Percentiles rank a stretch among this genome's conserved stretches.
Conservation (phyloP, 2,113 vertebrate species). For the Thamnophis sirtalis region DNA sequence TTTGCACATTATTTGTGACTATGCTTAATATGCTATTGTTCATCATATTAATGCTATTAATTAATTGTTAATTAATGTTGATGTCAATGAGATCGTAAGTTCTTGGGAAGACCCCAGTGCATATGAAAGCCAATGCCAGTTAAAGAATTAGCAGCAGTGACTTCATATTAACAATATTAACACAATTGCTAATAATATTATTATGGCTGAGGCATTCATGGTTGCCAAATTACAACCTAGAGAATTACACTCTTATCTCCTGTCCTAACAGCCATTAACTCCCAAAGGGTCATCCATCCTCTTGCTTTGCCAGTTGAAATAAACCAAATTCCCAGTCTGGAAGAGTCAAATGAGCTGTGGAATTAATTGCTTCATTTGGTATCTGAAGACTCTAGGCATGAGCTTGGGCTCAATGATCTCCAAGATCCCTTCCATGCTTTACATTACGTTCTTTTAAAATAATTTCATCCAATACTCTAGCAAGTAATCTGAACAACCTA, state of each 20-base stretch:
- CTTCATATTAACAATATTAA: background rate
- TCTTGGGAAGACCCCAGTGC: background rate
- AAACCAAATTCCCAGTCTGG: background rate
- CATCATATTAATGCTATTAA: background rate
- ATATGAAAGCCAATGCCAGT: background rate
- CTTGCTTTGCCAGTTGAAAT: too few species aligned
- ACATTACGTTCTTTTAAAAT: background rate
- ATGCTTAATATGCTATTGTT: background rate
- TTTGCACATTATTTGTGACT: background rate
- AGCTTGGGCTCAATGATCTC: background rate
- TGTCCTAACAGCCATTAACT: background rate
- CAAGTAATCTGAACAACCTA: background rate
- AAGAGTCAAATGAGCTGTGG: background rate
- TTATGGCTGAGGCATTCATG: background rate
- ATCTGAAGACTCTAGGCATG: background rate
- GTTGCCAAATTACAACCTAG: background rate
- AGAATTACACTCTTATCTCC: background rate
- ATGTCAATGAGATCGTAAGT: background rate
- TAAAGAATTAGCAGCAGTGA: background rate
- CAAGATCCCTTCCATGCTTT: background rate
- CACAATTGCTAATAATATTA: background rate
- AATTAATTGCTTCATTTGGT: background rate
- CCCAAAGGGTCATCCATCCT: background rate
- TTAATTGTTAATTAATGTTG: background rate
- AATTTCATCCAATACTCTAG: background rate